Base-by-base conservation (phyloP, 2,888 invertebrate species). In the Pandemis cinnamomeana region DNA sequence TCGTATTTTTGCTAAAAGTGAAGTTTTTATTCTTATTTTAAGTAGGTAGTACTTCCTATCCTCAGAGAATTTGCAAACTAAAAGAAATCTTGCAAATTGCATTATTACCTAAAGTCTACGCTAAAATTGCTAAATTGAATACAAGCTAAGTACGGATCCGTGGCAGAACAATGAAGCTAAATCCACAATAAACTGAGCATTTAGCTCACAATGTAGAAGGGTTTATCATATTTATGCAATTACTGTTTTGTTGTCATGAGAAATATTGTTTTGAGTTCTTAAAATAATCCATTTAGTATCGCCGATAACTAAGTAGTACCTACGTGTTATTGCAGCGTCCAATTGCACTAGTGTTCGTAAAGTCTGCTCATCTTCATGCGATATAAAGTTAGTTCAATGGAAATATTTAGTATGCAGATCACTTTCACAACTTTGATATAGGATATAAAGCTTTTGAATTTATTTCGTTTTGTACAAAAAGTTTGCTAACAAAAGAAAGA, bases 361-460 rank as follows among this genome's bases (percentile, higher is more conserved):
- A 36, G 27, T 36, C 27, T 36, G 27, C 27, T 36, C 27, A 2
- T 36, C 27, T 36, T 36, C 27, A 36, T 36, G 27, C 27, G 2
- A 36, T 74, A 53, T 66, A 76, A 76, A 76, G 71, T 76, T 61
- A 41, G 69, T 61, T 64, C 68, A 73, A 80, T 80, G 76, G 77
- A 78, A 79, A 81, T 82, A 80, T 81, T 86, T 83, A 81, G 78
- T 82, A 88, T 87, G 85, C 84, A 86, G 86, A 86, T 86, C 79
- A 82, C 81, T 86, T 82, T 72, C 76, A 77, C 77, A 85, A 87
- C 84, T 86, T 83, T 76, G 68, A 66, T 80, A 81, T 73, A 77
- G 72, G 78, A 80, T 81, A 81, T 80, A 77, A 80, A 83, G 83
- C 81, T 82, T 81, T 77, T 79, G 77, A 78, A 79, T 82, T 85